These are phyloP conservation scores for Plecotus auritus DNA, from an alignment of 2,113 vertebrate genomes.

Conservation along the genomic window DNA sequence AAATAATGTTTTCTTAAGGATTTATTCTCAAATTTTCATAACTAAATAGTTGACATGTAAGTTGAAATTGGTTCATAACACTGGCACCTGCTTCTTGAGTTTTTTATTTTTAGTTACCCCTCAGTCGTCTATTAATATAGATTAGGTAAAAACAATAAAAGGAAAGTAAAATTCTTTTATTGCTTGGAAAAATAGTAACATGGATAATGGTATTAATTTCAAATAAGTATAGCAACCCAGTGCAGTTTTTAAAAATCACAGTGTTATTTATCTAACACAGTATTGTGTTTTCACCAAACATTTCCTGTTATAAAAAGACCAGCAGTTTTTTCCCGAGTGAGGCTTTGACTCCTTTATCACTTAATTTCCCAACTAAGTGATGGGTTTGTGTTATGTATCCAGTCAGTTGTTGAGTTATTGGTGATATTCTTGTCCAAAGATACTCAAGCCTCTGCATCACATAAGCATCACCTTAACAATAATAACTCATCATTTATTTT, in stretches of 20 bases:
- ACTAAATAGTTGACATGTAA: background rate
- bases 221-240: background rate
- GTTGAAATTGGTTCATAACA: background rate
- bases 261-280: background rate
- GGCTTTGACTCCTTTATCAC: background rate
- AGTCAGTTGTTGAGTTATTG: background rate
- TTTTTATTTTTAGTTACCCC: background rate
- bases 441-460: background rate
- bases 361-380: background rate
- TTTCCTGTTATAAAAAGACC: background rate
- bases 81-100: background rate
- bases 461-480: background rate
- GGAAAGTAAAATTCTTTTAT: background rate
- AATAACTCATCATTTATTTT: background rate
- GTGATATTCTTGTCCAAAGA: background rate
- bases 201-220: background rate
- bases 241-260: background rate
- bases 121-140: background rate
- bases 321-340: background rate
- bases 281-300: background rate
- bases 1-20: background rate
- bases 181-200: background rate
- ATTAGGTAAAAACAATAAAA: background rate
- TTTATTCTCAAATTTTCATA: slow-evolving; percentile 22
- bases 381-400: background rate